Evolutionary conservation across 2,113 vertebrate species (phyloP), one percentile per base, ranked within the genome.

Genomic region (Perccottus glenii): DNA sequence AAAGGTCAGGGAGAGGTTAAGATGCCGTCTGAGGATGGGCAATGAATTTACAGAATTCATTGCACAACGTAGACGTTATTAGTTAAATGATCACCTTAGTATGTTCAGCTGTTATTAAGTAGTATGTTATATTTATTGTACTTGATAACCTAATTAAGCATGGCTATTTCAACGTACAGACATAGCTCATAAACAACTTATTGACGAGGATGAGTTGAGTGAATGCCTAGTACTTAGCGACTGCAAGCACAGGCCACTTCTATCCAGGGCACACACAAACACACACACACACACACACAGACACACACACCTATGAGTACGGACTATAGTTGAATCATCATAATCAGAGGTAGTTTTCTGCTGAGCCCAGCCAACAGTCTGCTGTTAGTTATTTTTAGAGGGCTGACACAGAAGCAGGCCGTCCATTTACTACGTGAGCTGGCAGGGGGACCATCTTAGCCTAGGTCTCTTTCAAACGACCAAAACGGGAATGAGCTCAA

Each of bases 281-380:
- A 76, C 59, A 11, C 36, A 45, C 19, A 27, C 19, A 27, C 55
- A 60, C 61, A 53, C 55, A 52, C 58, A 62, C 53, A 65, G 36
- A 61, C 52, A 53, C 67, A 36, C 19, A 58, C 87, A 90, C 87
- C 85, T 90, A 85, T 74, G 77, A 83, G 87, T 82, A 87, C 83
- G 84, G 78, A 73, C 78, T 81, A 85, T 84, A 85, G 87, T 90
- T 91, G 90, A 91, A 91, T 90, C 87, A 90, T 91, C 84, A 91
- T 89, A 89, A 91, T 91, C 81, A 57, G 84, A 72, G 83, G 84
- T 89, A 86, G 90, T 89, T 91, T 90, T 91, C 85, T 91, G 88
- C 90, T 90, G 88, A 91, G 84, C 82, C 85, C 70, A 88, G 87
- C 81, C 87, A 79, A 80, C 83, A 83, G 87, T 86, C 85, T 81